Evolutionary conservation across 1,140 invertebrate genomes (phyloP).

Genomic region (Rhyzopertha dominica): DNA sequence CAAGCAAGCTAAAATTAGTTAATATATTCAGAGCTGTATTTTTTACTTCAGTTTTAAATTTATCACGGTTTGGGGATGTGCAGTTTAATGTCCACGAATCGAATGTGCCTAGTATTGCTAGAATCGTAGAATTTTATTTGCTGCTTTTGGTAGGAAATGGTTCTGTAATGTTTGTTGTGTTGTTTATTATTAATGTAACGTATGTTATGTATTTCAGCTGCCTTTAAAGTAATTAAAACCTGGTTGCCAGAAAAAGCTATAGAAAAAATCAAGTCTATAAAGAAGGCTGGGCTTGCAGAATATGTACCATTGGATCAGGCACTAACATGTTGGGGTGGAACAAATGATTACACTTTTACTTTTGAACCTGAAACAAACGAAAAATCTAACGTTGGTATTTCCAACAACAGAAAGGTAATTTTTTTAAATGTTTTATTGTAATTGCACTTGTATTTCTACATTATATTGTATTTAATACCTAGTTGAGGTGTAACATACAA

Average conservation of each 20-base stretch:
- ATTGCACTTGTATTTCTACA: too few relatives aligned
- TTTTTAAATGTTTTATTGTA: conserved; percentile 21
- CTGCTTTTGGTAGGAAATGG: too few relatives aligned
- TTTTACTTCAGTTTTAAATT: too few relatives aligned
- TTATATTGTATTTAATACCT: too few relatives aligned
- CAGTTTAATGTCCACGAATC: too few relatives aligned
- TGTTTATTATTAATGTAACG: not conserved
- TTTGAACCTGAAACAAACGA: conserved; percentile 61
- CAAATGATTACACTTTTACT: conserved; percentile 66
- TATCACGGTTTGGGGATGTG: too few relatives aligned
- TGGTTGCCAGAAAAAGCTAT: conserved; percentile 84
- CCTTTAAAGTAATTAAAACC: conserved; percentile 88
- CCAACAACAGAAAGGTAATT: conserved; percentile 52
- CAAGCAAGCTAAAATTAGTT: too few relatives aligned
- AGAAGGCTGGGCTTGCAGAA: conserved; percentile 69
- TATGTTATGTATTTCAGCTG: conserved; percentile 56
- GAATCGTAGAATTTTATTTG: too few relatives aligned
- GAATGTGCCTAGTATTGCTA: too few relatives aligned
- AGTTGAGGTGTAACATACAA: too few relatives aligned
- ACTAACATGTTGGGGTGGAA: conserved; percentile 78
- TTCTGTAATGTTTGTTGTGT: too few relatives aligned
- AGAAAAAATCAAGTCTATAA: conserved; percentile 84
- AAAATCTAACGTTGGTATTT: conserved; percentile 37
- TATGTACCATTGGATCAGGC: conserved; percentile 72
- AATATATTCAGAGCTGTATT: too few relatives aligned